These are phyloP conservation scores for Cydia pomonella DNA, from an alignment of 1,140 invertebrate genomes.

Conservation along the genomic window DNA sequence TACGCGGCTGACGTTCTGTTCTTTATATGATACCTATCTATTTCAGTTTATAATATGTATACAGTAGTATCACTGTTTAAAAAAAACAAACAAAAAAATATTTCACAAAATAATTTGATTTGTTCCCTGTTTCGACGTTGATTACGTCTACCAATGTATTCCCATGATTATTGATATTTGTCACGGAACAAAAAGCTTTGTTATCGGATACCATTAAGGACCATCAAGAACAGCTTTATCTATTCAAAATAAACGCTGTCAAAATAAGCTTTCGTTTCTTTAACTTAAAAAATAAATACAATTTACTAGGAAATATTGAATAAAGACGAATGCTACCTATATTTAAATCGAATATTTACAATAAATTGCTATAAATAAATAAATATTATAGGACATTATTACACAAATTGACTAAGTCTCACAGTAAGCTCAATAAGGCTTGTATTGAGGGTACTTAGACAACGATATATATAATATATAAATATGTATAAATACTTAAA, in stretches of 20 bases:
- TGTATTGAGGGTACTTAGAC: too few relatives aligned
- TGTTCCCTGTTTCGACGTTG: neutral
- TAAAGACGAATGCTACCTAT: neutral
- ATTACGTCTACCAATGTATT: neutral
- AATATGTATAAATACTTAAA: too few relatives aligned
- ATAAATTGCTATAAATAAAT: neutral
- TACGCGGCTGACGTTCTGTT: too few relatives aligned
- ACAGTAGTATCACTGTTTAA: too few relatives aligned
- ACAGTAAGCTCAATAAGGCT: too few relatives aligned
- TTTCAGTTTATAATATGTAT: too few relatives aligned
- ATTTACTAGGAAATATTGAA: neutral
- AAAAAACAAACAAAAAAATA: too few relatives aligned
- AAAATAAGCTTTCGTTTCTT: conserved; percentile 16
- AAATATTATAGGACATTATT: too few relatives aligned
- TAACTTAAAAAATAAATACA: neutral
- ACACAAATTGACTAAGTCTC: too few relatives aligned
- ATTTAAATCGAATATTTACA: neutral
- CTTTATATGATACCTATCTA: too few relatives aligned
- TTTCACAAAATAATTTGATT: too few relatives aligned
- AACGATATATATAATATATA: too few relatives aligned
- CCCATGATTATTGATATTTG: conserved; percentile 17
- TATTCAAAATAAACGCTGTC: conserved; percentile 37
- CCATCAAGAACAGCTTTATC: conserved; percentile 47
- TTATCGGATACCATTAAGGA: conserved; percentile 59
- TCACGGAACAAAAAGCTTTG: conserved; percentile 26